Evolutionary conservation across 2,113 vertebrate species (phyloP), one percentile per base, ranked within the genome.

Genomic region (Orientallactaga bullata): DNA sequence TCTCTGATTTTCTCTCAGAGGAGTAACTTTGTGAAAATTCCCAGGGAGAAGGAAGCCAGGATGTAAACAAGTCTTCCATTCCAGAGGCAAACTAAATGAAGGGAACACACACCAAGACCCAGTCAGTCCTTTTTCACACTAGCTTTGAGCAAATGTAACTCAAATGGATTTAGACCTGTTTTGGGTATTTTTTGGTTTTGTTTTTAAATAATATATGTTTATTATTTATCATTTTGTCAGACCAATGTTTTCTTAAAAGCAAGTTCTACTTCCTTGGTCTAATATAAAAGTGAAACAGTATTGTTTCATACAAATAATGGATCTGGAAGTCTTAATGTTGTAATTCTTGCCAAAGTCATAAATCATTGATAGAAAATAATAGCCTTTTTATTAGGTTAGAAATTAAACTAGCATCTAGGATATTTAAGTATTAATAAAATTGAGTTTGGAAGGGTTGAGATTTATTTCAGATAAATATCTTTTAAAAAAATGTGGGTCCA

Each of bases 361-460:
- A 97, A 97, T 96, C 37, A 91, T 35, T 69, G 63, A 42, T 30
- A 93, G 81, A 93, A 97, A 84, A 85, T 89, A 95, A 89, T 89
- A 5, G 9, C 42, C 23, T 93, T 83, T 96, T 95, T 92, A 8
- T 93, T 88, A 47, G 61, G 82, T 92, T 55, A 80, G 82, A 94
- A 79, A 39, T 47, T 87, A 84, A 71, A 37, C 69, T 69, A 71
- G n/a, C 66, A 93, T 63, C 47, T 18, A 85, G 89, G 23, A 72
- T 8, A 72, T 94, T 96, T 95, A 69, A 89, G 73, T 89, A 73
- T 88, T 69, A 97, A 61, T 92, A 96, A 68, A 89, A 91, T 26
- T 71, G 10, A n/a, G 3, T 65, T 91, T 95, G 95, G 39, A 90
- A 55, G 84, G 26, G 30, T 81, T 96, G 80, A 42, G 21, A 71